Conservation (phyloP, 2,113 vertebrate genomes). For the Lethenteron camtschaticum region DNA sequence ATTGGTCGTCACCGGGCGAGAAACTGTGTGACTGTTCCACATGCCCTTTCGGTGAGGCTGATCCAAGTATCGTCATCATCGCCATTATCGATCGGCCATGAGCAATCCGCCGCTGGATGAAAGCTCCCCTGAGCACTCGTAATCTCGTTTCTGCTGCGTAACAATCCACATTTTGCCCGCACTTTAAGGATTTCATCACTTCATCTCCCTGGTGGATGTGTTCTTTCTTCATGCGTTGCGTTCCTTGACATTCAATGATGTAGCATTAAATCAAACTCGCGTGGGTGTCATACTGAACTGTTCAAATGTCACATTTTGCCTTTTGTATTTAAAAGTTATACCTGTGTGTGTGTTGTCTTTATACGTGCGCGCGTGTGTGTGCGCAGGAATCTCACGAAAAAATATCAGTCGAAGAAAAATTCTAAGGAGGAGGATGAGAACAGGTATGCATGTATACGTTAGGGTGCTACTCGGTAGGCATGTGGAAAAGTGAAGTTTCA, state of each 20-base stretch:
- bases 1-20: too few relatives aligned
- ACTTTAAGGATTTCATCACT: too few relatives aligned
- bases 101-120: too few relatives aligned
- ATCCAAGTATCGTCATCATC: too few relatives aligned
- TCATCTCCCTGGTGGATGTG: too few relatives aligned
- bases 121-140: too few relatives aligned
- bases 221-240: neutral
- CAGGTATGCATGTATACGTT: neutral
- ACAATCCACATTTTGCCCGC: too few relatives aligned
- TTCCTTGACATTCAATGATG: neutral
- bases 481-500: neutral
- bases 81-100: too few relatives aligned
- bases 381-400: neutral
- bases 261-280: neutral
- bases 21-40: too few relatives aligned
- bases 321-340: neutral
- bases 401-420: conserved; percentile 1
- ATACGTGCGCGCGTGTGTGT: neutral
- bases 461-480: neutral
- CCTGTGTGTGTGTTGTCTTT: neutral
- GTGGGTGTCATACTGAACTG: neutral
- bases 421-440: neutral
- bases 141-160: too few relatives aligned
- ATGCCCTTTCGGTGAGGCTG: too few relatives aligned
- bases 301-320: neutral